phyloP scores from a whole-genome alignment of 2,888 invertebrate genomes.

The Callimorpha dominula region DNA sequence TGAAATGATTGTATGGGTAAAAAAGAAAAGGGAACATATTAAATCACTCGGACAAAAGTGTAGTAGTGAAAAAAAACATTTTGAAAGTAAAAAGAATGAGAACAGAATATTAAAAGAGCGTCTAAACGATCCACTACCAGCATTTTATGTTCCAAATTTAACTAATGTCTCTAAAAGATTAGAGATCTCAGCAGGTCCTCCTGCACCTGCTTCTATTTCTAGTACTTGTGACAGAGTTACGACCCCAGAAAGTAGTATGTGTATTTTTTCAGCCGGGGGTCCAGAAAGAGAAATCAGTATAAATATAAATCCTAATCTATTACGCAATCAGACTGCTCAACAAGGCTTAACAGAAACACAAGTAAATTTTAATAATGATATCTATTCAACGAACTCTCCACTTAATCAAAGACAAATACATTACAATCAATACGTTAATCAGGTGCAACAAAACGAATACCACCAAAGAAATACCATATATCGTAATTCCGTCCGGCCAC shows the following conservation, averaged over 20 bases:
- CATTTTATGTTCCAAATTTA: not conserved
- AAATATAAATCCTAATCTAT: conserved; percentile 36
- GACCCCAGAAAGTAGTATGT: conserved; percentile 23
- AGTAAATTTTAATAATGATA: not conserved
- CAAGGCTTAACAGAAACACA: not conserved
- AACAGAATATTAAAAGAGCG: conserved; percentile 32
- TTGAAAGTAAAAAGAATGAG: not conserved
- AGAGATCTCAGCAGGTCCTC: not conserved
- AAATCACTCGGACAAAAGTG: conserved; percentile 1
- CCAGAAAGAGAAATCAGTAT: conserved; percentile 52
- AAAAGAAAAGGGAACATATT: conserved; percentile 35
- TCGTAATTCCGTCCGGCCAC: not conserved
- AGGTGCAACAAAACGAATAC: conserved; percentile 1
- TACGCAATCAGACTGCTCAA: conserved; percentile 4
- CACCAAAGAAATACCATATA: conserved; percentile 4
- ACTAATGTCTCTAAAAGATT: conserved; percentile 1
- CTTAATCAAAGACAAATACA: not conserved
- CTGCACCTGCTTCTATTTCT: not conserved
- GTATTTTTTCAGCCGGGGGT: conserved; percentile 48
- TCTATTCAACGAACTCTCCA: not conserved
- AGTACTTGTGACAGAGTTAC: not conserved
- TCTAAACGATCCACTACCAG: conserved; percentile 15
- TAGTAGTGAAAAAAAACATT: not conserved
- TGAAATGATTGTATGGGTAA: conserved; percentile 60
- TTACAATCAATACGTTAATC: not conserved